Evolutionary conservation across 2,113 vertebrate genomes (phyloP).

Genomic region (Salvator merianae): DNA sequence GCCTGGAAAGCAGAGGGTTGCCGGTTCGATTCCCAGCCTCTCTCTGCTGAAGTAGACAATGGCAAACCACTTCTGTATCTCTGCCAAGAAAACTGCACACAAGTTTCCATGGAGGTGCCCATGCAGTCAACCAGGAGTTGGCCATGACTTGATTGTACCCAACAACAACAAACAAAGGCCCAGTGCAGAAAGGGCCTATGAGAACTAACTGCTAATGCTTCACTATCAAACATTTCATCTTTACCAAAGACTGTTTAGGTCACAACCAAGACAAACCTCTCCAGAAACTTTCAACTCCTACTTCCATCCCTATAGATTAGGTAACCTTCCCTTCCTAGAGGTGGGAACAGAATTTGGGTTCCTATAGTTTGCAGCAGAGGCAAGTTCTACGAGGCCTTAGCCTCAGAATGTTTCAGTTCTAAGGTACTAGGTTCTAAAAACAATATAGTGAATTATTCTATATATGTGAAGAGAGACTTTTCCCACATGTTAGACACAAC

Average conservation of each 20-base stretch:
- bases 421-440: background rate
- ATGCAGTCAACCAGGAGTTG: no score
- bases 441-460: background rate
- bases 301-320: background rate
- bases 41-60: no score
- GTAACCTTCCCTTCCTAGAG: background rate
- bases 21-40: no score
- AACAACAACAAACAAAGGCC: no score
- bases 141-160: no score
- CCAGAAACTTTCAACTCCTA: no score
- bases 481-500: background rate
- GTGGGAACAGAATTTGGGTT: background rate
- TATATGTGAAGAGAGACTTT: background rate
- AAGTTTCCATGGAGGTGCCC: no score
- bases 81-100: no score
- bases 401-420: background rate
- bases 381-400: background rate
- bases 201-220: background rate
- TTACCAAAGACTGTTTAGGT: background rate
- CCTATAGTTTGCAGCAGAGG: background rate
- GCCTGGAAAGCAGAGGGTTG: no score
- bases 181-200: background rate
- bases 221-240: background rate
- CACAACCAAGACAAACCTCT: no score
- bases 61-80: no score